Percentiles rank a stretch among this genome's conserved stretches.
These are phyloP conservation scores for Epizoanthus scotinus DNA, from an alignment of 92 coral and sea anemone species.

Conservation along the genomic window DNA sequence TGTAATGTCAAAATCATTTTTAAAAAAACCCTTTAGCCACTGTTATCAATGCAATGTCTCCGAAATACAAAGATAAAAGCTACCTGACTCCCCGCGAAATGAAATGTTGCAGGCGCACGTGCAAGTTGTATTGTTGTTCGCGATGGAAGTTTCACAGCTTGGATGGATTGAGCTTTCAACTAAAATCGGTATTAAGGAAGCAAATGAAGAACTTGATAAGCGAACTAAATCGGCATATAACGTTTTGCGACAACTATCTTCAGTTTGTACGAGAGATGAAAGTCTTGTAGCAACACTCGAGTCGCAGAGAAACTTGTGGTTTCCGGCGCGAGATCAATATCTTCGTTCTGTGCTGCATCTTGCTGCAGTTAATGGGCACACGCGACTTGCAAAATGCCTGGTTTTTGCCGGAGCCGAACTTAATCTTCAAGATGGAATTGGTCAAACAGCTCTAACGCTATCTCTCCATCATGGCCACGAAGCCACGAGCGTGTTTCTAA, in stretches of 20 bases:
- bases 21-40: no score
- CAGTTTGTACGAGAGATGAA: slow-evolving; percentile 17
- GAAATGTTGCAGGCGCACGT: no score
- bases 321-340: slow-evolving; percentile 36
- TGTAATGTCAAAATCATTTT: no score
- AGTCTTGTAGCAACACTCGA: slow-evolving; percentile 9
- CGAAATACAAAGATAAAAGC: no score
- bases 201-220: slow-evolving; percentile 25
- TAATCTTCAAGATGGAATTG: neutral
- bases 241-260: slow-evolving; percentile 31
- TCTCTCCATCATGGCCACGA: slow-evolving; percentile 7
- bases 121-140: no score
- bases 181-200: slow-evolving; percentile 30
- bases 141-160: neutral
- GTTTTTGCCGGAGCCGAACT: neutral
- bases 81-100: no score
- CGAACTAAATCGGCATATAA: neutral
- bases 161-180: neutral
- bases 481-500: neutral
- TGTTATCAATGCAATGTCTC: no score
- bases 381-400: neutral
- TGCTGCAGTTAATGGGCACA: neutral
- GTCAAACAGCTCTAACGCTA: slow-evolving; percentile 2
- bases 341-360: slow-evolving; percentile 20
- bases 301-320: neutral